These are phyloP conservation scores for Tuberolachnus salignus DNA, from an alignment of 2,888 invertebrate genomes.

Conservation along the genomic window DNA sequence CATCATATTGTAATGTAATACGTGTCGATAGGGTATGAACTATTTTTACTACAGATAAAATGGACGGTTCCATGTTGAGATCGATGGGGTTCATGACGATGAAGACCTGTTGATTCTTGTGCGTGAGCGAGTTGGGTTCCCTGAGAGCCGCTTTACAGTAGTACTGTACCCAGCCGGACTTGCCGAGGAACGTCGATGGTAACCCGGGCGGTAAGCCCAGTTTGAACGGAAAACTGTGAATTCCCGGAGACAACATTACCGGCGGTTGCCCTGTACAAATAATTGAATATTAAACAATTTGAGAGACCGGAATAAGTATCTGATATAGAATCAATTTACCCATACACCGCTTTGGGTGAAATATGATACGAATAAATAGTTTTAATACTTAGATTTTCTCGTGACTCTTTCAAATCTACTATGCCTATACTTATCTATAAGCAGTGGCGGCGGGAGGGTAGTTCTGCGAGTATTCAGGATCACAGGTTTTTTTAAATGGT, in stretches of 20 bases:
- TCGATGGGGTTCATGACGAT: conserved; percentile 96
- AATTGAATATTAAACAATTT: neutral
- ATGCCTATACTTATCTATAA: no score
- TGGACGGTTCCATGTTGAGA: conserved; percentile 85
- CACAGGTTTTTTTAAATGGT: no score
- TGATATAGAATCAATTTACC: no score
- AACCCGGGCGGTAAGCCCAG: conserved; percentile 86
- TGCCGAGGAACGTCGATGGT: conserved; percentile 90
- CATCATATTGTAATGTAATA: neutral
- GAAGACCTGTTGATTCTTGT: conserved; percentile 96
- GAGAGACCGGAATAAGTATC: no score
- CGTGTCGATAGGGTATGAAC: neutral
- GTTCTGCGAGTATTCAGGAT: no score
- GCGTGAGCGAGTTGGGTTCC: conserved; percentile 86
- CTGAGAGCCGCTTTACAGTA: conserved; percentile 88
- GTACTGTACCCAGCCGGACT: conserved; percentile 94
- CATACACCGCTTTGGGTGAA: no score
- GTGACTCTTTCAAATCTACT: no score
- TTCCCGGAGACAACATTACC: conserved; percentile 85
- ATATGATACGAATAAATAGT: no score
- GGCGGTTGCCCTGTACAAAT: conserved; percentile 74
- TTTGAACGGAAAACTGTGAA: conserved; percentile 94
- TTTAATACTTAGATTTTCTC: no score
- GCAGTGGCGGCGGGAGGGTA: no score
- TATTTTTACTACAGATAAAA: conserved; percentile 69